A percentile compares a stretch with the other conserved stretches of the same genome.
phyloP scores from a whole-genome alignment of 92 coral and sea anemone genomes.

The Hydrozoanthus gracilis region DNA sequence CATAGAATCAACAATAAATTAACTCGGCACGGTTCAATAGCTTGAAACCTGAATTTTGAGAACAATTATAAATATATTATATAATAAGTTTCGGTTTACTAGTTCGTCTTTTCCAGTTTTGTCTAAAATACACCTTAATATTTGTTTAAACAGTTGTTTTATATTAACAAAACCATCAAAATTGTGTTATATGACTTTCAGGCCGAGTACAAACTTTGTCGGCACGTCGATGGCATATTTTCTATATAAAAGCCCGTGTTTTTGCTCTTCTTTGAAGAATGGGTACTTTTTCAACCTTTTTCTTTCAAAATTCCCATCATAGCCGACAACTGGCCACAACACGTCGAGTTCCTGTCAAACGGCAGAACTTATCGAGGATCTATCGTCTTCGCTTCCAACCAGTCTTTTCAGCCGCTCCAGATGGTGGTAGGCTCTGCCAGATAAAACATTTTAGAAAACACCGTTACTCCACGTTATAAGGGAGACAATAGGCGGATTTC shows the following conservation, averaged over 20 bases:
- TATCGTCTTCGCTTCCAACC: constrained; percentile 90
- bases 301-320: background rate
- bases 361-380: constrained; percentile 77
- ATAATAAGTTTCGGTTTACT: background rate
- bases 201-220: no score
- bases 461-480: background rate
- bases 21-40: background rate
- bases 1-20: background rate
- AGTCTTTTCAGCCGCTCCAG: constrained; percentile 95
- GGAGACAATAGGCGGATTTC: background rate
- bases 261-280: background rate
- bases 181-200: no score
- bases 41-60: background rate
- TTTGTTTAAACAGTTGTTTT: background rate
- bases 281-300: background rate
- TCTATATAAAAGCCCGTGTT: no score
- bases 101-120: background rate
- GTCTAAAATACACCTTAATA: no score
- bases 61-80: constrained; percentile 4
- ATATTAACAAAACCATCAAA: no score
- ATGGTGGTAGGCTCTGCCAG: constrained; percentile 90
- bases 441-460: background rate
- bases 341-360: constrained; percentile 28
- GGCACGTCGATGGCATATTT: no score
- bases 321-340: background rate